Conservation (phyloP, 92 coral and sea anemone genomes). For the Muricea muricata region DNA sequence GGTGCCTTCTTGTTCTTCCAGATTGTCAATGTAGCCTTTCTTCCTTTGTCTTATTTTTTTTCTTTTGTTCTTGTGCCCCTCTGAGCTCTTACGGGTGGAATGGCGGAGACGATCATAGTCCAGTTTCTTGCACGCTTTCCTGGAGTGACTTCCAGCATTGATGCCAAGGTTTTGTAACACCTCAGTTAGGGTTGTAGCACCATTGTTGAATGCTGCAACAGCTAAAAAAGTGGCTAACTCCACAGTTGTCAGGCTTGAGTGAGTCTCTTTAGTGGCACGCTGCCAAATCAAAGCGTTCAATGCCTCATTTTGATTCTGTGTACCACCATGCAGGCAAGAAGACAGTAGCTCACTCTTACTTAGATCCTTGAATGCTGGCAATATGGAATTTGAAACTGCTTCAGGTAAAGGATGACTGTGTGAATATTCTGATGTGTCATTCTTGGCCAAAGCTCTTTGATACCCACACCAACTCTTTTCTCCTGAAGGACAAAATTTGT, state of each 20-base stretch:
- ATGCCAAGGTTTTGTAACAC: conserved; percentile 47
- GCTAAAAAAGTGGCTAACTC: conserved; percentile 48
- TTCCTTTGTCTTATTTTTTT: too few relatives aligned
- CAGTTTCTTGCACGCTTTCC: conserved; percentile 14
- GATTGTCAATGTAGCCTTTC: too few relatives aligned
- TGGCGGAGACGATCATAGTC: conserved; percentile 37
- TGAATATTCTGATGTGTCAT: not conserved
- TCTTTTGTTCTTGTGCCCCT: conserved; percentile 29
- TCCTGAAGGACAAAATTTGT: conserved; percentile 41
- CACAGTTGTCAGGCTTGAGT: conserved; percentile 32
- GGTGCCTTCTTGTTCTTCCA: too few relatives aligned
- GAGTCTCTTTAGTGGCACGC: too few relatives aligned
- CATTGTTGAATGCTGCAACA: conserved; percentile 35
- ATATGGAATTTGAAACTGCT: conserved; percentile 15
- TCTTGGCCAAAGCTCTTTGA: conserved; percentile 12
- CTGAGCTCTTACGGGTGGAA: conserved; percentile 33
- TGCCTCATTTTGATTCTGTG: conserved; percentile 34
- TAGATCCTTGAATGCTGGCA: conserved; percentile 24
- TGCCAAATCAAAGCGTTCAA: too few relatives aligned
- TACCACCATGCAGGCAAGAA: conserved; percentile 25
- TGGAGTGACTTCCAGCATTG: conserved; percentile 38
- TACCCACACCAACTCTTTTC: not conserved
- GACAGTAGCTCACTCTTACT: not conserved
- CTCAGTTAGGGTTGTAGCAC: conserved; percentile 9
- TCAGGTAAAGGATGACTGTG: conserved; percentile 25